Percentiles rank a stretch among this genome's conserved stretches.
Conservation (phyloP, 2,888 invertebrate genomes). For the Pristionchus japonicus region DNA sequence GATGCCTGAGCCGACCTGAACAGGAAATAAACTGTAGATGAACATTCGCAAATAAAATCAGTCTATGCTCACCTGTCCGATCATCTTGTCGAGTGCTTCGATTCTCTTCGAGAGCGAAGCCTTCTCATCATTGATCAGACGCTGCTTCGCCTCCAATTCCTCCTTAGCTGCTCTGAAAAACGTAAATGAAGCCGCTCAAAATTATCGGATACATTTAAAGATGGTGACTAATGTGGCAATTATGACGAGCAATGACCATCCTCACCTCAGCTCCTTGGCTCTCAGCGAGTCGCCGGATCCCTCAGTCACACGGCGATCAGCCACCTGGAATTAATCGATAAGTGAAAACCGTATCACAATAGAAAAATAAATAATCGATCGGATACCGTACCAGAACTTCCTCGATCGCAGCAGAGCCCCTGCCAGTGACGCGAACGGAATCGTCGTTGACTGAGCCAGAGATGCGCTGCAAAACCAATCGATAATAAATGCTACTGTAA, state of each 20-base stretch:
- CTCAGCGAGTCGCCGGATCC: neutral
- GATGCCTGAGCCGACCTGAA: constrained; percentile 36
- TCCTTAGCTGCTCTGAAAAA: constrained; percentile 1
- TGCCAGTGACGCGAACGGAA: constrained; percentile 68
- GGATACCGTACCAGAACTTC: constrained; percentile 57
- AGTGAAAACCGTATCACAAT: neutral
- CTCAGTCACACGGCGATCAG: neutral
- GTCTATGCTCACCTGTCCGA: no score
- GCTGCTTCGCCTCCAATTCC: constrained; percentile 38
- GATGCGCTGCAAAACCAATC: constrained; percentile 57
- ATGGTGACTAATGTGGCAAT: no score
- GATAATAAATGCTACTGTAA: neutral
- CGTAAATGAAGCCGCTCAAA: neutral
- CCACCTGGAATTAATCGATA: neutral
- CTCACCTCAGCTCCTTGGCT: constrained; percentile 37
- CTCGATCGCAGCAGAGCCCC: constrained; percentile 62
- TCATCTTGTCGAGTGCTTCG: constrained; percentile 45
- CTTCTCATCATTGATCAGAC: constrained; percentile 51
- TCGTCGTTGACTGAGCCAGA: constrained; percentile 52
- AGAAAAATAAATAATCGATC: neutral
- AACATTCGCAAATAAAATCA: constrained; percentile 36
- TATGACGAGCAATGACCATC: neutral
- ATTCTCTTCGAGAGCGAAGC: constrained; percentile 47
- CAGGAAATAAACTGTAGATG: neutral
- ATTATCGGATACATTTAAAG: no score